Evolutionary conservation across 2,797 vertebrate genomes (phyloP).

Genomic region (Phoeniculus purpureus): DNA sequence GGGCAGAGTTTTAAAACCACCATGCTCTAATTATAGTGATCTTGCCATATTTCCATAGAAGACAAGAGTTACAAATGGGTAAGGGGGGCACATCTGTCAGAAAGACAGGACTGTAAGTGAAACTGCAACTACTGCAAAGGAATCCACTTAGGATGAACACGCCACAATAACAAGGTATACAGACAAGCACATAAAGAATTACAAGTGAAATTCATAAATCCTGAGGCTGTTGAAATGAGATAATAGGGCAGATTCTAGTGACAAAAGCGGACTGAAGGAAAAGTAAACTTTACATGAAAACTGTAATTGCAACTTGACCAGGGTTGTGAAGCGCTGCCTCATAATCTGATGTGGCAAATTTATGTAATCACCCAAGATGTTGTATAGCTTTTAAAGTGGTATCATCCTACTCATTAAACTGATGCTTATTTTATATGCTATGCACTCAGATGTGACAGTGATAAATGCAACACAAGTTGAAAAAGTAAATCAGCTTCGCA

Average conservation of each 20-base stretch:
- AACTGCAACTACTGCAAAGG: background rate
- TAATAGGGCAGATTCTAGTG: background rate
- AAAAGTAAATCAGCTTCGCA: background rate
- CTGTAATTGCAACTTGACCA: background rate
- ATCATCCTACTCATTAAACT: background rate
- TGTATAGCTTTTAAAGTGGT: background rate
- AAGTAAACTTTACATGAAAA: background rate
- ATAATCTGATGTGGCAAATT: background rate
- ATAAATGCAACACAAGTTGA: background rate
- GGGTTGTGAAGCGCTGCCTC: background rate
- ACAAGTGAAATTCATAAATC: background rate
- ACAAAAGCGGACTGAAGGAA: background rate
- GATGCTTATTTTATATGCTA: background rate
- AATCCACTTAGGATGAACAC: background rate
- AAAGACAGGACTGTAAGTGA: background rate
- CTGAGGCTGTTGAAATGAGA: background rate
- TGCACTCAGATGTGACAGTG: background rate
- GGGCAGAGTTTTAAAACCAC: background rate
- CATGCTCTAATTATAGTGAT: background rate
- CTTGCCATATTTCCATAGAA: background rate
- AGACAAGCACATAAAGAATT: background rate
- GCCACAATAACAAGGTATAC: background rate
- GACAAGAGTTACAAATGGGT: background rate
- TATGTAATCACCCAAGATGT: background rate
- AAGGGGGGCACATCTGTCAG: background rate